Percentiles rank a stretch among this genome's conserved stretches.
Conservation (phyloP, 1,140 invertebrate genomes). For the Rhagoletis zephyria region DNA sequence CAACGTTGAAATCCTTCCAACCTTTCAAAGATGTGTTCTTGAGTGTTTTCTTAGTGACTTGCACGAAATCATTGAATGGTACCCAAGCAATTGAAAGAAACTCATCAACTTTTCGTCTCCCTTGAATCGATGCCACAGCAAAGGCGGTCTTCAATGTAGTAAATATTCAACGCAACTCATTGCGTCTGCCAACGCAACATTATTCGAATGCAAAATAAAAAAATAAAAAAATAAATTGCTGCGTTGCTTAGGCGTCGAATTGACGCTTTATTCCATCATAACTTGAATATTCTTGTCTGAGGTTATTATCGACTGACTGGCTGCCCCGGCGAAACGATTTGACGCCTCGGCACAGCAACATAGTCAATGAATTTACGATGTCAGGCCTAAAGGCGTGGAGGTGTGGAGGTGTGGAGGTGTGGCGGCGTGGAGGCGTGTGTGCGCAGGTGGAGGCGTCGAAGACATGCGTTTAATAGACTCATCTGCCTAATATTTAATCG, state of each 20-base stretch:
- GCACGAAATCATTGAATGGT: no score
- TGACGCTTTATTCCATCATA: background rate
- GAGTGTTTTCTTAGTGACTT: background rate
- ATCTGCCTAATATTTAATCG: background rate
- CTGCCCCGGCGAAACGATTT: background rate
- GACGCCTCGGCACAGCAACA: no score
- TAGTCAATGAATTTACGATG: background rate
- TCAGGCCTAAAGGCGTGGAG: background rate
- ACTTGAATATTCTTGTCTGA: background rate
- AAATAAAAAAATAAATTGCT: no score
- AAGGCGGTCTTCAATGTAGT: no score
- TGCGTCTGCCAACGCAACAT: no score
- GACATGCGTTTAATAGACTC: background rate
- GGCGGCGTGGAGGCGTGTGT: background rate
- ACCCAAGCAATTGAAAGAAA: no score
- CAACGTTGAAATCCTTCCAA: background rate
- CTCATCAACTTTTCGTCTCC: no score
- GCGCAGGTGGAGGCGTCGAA: background rate
- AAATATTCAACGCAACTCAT: no score
- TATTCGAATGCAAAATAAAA: no score
- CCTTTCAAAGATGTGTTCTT: background rate
- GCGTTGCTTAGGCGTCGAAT: background rate
- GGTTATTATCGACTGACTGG: slow-evolving; percentile 1
- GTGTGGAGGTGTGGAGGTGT: background rate
- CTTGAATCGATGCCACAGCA: no score